These are phyloP conservation scores for Nesoenas mayeri DNA, from an alignment of 2,113 vertebrate species.

Conservation along the genomic window DNA sequence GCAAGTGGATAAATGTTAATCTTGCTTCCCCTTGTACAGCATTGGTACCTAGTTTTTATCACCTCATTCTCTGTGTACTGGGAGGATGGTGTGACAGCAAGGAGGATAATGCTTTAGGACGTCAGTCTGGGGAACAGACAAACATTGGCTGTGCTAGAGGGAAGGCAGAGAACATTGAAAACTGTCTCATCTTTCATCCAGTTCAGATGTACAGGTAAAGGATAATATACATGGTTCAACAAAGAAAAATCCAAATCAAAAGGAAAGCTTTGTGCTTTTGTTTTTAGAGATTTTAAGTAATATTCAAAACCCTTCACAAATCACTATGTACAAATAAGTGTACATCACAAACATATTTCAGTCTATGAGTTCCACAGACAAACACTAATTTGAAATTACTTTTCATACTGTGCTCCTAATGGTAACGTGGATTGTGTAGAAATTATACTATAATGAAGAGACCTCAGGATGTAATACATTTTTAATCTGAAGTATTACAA, in stretches of 20 bases:
- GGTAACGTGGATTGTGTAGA: neutral
- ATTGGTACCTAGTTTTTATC: neutral
- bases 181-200: neutral
- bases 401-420: neutral
- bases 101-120: neutral
- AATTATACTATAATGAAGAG: neutral
- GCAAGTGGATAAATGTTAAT: neutral
- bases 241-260: neutral
- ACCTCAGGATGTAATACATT: constrained; percentile 1
- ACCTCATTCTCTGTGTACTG: neutral
- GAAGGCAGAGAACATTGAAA: neutral
- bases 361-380: neutral
- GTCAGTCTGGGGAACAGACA: neutral
- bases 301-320: neutral
- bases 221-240: neutral
- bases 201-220: neutral
- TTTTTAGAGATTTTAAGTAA: constrained; percentile 4
- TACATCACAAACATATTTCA: neutral
- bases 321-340: neutral
- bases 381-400: neutral
- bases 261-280: neutral
- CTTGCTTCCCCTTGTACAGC: neutral
- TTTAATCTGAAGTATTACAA: constrained; percentile 16
- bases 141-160: neutral
- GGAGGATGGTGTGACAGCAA: neutral